Evolutionary conservation across 2,888 invertebrate species (phyloP).

Genomic region (Parnassius smintheus): DNA sequence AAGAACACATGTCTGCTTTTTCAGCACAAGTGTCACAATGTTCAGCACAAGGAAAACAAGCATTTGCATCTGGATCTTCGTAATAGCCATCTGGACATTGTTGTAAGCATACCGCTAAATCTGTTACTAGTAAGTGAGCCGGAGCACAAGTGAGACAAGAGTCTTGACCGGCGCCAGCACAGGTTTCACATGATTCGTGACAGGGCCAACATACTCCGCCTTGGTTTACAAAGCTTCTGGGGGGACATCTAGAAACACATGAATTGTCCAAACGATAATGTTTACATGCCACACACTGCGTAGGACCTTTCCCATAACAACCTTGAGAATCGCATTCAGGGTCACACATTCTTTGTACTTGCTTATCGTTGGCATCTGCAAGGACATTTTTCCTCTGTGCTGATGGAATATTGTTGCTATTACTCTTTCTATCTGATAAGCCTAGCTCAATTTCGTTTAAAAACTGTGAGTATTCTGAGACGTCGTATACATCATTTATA

Average conservation of each 20-base stretch:
- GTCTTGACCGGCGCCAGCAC: conserved; percentile 92
- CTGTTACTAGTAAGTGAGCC: conserved; percentile 90
- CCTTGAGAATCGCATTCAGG: conserved; percentile 89
- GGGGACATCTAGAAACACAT: conserved; percentile 91
- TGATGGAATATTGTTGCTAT: conserved; percentile 85
- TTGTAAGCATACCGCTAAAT: conserved; percentile 92
- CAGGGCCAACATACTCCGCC: conserved; percentile 92
- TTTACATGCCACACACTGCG: conserved; percentile 91
- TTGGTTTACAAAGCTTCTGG: conserved; percentile 90
- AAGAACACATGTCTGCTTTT: conserved; percentile 91
- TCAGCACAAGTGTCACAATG: conserved; percentile 93
- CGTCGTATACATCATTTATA: conserved; percentile 83
- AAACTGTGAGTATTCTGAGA: conserved; percentile 81
- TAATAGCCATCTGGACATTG: conserved; percentile 94
- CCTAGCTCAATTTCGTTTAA: conserved; percentile 75
- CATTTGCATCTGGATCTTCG: conserved; percentile 88
- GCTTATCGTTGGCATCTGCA: conserved; percentile 82
- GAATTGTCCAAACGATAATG: conserved; percentile 91
- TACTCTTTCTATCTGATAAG: conserved; percentile 82
- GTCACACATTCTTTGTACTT: conserved; percentile 87
- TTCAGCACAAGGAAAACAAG: conserved; percentile 92
- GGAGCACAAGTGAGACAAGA: conserved; percentile 92
- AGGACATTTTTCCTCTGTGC: conserved; percentile 81
- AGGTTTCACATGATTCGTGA: conserved; percentile 93
- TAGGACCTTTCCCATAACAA: conserved; percentile 91